Percentiles rank a stretch among this genome's conserved stretches.
phyloP scores from a whole-genome alignment of 2,797 vertebrate genomes.

The Dermochelys coriacea region DNA sequence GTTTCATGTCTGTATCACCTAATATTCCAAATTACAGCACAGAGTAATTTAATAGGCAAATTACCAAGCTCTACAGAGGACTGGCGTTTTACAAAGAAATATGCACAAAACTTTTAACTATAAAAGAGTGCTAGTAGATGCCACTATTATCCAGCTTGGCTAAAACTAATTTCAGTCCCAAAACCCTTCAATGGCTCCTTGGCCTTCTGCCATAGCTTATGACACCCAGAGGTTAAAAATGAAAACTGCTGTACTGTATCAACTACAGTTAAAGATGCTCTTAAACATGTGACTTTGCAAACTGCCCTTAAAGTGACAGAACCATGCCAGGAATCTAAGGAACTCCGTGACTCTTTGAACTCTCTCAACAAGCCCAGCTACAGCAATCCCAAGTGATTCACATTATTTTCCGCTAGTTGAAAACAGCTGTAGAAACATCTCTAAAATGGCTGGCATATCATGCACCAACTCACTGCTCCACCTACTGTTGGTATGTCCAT shows the following conservation, averaged over 20 bases:
- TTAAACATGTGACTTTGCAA: not conserved
- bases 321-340: conserved; percentile 12
- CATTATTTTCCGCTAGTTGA: conserved; percentile 64
- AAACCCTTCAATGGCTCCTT: not conserved
- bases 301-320: not conserved
- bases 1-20: not conserved
- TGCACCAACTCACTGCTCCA: not conserved
- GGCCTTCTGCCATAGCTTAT: not conserved
- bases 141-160: not conserved
- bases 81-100: not conserved
- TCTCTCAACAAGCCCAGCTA: conserved; percentile 35
- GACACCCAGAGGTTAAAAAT: conserved; percentile 37
- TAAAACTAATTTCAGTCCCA: conserved; percentile 13
- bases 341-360: conserved; percentile 30
- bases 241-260: conserved; percentile 31
- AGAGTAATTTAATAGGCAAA: not conserved
- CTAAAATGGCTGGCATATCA: conserved; percentile 53
- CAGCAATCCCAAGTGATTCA: conserved; percentile 8
- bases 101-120: fast-evolving
- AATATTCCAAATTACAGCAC: not conserved
- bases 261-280: not conserved
- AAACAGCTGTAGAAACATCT: conserved; percentile 82
- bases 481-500: conserved; percentile 54
- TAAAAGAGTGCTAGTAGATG: fast-evolving
- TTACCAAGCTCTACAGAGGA: not conserved